Conservation (phyloP, 2,113 vertebrate species). For the Cranoglanis bouderius region DNA sequence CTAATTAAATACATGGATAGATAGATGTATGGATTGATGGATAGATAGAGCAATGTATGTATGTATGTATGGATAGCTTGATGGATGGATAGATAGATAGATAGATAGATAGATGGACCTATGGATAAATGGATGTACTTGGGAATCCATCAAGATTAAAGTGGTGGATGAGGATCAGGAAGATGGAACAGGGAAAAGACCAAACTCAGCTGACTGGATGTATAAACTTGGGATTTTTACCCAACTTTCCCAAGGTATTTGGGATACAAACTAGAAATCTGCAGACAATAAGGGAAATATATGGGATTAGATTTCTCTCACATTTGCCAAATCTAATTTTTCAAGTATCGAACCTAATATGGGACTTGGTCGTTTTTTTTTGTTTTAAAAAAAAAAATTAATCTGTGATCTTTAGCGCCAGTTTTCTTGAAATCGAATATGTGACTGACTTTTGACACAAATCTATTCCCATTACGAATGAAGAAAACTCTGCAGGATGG, state of each 20-base stretch:
- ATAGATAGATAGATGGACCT: too few species aligned
- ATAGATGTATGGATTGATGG: neutral
- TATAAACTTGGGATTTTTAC: neutral
- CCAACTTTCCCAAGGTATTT: neutral
- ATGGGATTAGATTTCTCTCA: neutral
- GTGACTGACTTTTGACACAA: neutral
- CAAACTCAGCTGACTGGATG: neutral
- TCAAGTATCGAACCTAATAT: neutral
- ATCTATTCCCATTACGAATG: neutral
- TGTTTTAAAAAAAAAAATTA: too few species aligned
- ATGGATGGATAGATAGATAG: neutral
- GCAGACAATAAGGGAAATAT: neutral
- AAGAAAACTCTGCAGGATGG: neutral
- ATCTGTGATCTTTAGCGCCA: too few species aligned
- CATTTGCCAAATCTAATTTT: too few species aligned
- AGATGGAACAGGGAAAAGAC: neutral
- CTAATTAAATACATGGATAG: neutral
- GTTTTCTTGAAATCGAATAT: too few species aligned
- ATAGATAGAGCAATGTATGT: too few species aligned
- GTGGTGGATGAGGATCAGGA: too few species aligned
- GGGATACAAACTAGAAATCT: neutral
- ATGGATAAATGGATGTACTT: neutral
- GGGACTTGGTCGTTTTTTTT: neutral
- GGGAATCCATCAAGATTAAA: too few species aligned
- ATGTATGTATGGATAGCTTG: neutral